Percentiles rank a stretch among this genome's conserved stretches.
These are phyloP conservation scores for Coptodon bakossiorum DNA, from an alignment of 2,113 vertebrate genomes.

Conservation along the genomic window DNA sequence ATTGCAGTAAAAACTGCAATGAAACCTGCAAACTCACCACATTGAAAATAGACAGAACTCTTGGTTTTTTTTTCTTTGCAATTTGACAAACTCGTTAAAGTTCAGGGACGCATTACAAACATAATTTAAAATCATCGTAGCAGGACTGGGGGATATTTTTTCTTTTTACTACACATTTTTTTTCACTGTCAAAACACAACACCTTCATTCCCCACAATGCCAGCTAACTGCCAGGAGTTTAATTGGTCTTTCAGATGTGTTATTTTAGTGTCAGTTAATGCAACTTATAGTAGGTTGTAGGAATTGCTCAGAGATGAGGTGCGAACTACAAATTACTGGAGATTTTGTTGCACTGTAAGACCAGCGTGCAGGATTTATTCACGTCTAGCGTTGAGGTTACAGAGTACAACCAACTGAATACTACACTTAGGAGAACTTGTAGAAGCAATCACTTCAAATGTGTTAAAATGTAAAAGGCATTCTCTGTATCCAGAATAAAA, in stretches of 20 bases:
- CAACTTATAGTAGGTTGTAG: not conserved
- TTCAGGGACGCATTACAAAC: not conserved
- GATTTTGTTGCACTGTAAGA: not conserved
- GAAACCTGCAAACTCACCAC: not conserved
- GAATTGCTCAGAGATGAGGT: not conserved
- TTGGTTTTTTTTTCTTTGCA: not conserved
- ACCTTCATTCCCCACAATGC: not conserved
- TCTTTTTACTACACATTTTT: not conserved
- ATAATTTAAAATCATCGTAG: not conserved
- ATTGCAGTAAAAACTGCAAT: not conserved
- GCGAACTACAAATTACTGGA: not conserved
- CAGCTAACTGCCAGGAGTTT: not conserved
- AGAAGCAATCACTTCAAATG: not conserved
- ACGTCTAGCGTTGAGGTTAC: not conserved
- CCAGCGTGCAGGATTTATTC: not conserved
- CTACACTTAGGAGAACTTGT: not conserved
- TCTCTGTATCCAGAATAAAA: not conserved
- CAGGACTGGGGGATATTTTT: fast-evolving
- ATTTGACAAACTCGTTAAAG: not conserved
- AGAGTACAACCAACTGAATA: not conserved
- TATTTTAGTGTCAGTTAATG: not conserved
- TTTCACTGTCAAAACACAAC: not conserved
- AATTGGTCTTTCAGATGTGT: not conserved
- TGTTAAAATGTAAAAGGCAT: not conserved
- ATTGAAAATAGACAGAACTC: not conserved